phyloP scores from a whole-genome alignment of 2,113 vertebrate genomes.

The Aspidoscelis tigris region DNA sequence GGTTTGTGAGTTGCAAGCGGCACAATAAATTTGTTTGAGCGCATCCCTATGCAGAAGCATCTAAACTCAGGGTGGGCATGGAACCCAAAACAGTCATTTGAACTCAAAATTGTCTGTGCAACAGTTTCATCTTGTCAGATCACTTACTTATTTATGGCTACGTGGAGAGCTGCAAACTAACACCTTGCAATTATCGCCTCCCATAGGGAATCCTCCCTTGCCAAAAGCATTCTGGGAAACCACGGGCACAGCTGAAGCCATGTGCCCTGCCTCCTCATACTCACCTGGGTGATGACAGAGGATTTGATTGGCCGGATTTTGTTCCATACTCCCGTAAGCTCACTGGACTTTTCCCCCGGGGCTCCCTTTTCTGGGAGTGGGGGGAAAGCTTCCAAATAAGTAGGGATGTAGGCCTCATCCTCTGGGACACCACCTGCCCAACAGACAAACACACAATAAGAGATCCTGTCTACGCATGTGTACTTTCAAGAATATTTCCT shows the following conservation, averaged over 20 bases:
- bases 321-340: constrained; percentile 73
- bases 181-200: not conserved
- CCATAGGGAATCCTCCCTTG: not conserved
- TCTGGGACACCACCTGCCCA: constrained; percentile 77
- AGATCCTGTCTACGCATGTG: not conserved
- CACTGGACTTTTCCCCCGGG: constrained; percentile 75
- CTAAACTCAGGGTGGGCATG: not conserved
- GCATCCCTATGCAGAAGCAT: too few species aligned
- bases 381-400: constrained; percentile 81
- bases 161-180: not conserved
- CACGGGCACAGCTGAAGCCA: not conserved
- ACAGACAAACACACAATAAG: not conserved
- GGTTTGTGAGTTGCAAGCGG: too few species aligned
- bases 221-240: not conserved
- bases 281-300: constrained; percentile 82
- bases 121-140: not conserved
- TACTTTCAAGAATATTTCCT: not conserved
- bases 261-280: not conserved
- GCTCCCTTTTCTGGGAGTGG: constrained; percentile 80
- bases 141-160: not conserved
- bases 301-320: constrained; percentile 81
- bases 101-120: not conserved
- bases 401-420: constrained; percentile 81
- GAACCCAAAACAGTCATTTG: not conserved
- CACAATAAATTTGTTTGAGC: too few species aligned